These are phyloP conservation scores for Phoxinus phoxinus DNA, from an alignment of 2,113 vertebrate genomes.

Conservation along the genomic window DNA sequence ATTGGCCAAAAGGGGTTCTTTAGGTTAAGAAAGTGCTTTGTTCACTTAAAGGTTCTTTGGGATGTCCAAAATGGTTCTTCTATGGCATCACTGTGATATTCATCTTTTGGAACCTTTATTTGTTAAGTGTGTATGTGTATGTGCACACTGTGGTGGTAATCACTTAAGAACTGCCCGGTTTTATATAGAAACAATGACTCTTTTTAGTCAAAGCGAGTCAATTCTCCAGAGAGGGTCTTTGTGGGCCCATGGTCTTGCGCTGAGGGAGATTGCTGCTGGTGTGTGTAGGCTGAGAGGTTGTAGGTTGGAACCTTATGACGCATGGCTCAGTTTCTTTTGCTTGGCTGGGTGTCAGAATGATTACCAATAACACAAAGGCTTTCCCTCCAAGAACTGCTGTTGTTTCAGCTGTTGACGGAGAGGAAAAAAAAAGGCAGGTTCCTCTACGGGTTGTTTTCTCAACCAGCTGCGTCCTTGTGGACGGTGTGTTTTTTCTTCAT, in stretches of 20 bases:
- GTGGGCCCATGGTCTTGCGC: neutral
- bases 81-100: too few relatives aligned
- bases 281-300: conserved; percentile 39
- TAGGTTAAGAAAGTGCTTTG: too few relatives aligned
- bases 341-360: conserved; percentile 58
- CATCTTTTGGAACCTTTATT: too few relatives aligned
- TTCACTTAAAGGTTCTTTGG: too few relatives aligned
- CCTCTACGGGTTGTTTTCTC: conserved; percentile 57
- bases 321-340: conserved; percentile 57
- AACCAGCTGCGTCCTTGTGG: conserved; percentile 56
- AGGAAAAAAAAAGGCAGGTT: conserved; percentile 34
- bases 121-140: neutral
- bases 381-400: conserved; percentile 67
- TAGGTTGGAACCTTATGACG: conserved; percentile 44
- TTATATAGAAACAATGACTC: neutral
- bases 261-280: conserved; percentile 6
- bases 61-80: too few relatives aligned
- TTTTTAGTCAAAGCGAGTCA: neutral
- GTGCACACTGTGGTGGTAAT: neutral
- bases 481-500: conserved; percentile 36
- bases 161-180: neutral
- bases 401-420: conserved; percentile 67
- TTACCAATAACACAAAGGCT: conserved; percentile 65
- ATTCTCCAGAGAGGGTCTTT: neutral
- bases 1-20: too few relatives aligned